phyloP scores from a whole-genome alignment of 2,113 vertebrate genomes.

The Puntigrus tetrazona region DNA sequence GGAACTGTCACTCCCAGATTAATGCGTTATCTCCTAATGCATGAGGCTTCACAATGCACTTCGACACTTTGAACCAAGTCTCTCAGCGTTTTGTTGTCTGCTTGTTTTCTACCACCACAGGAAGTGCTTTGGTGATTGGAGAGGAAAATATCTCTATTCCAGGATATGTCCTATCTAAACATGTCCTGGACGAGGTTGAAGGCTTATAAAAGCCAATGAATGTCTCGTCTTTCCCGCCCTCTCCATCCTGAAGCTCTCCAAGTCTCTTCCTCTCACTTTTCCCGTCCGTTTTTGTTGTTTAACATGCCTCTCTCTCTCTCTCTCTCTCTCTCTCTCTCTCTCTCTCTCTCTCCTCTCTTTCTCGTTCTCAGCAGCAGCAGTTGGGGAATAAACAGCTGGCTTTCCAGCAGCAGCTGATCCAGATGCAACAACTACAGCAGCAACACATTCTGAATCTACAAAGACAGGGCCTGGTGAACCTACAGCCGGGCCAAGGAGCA shows the following conservation, averaged over 20 bases:
- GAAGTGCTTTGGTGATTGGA: conserved; percentile 47
- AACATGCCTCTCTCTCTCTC: conserved; percentile 56
- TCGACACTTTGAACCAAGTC: not conserved
- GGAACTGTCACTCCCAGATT: conserved; percentile 31
- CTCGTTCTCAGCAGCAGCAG: conserved; percentile 72
- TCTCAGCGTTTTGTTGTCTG: conserved; percentile 23
- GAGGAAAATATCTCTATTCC: conserved; percentile 53
- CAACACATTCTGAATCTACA: conserved; percentile 98
- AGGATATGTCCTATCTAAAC: conserved; percentile 57
- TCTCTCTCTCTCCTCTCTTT: conserved; percentile 13
- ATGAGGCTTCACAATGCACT: conserved; percentile 13
- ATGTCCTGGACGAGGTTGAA: conserved; percentile 40
- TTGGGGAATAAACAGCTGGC: conserved; percentile 97
- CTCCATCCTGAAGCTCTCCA: conserved; percentile 43
- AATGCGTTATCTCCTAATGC: conserved; percentile 43
- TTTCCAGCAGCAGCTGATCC: conserved; percentile 99
- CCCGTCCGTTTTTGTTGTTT: conserved; percentile 62
- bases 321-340: conserved; percentile 5
- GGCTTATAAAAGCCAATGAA: conserved; percentile 50
- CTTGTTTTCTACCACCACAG: conserved; percentile 46
- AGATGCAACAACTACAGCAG: conserved; percentile 99
- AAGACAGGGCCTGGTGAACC: conserved; percentile 93
- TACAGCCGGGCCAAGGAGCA: conserved; percentile 85
- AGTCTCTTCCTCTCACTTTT: conserved; percentile 58
- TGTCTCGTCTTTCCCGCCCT: conserved; percentile 50